phyloP scores from a whole-genome alignment of 2,113 vertebrate species.

The Monopterus albus region DNA sequence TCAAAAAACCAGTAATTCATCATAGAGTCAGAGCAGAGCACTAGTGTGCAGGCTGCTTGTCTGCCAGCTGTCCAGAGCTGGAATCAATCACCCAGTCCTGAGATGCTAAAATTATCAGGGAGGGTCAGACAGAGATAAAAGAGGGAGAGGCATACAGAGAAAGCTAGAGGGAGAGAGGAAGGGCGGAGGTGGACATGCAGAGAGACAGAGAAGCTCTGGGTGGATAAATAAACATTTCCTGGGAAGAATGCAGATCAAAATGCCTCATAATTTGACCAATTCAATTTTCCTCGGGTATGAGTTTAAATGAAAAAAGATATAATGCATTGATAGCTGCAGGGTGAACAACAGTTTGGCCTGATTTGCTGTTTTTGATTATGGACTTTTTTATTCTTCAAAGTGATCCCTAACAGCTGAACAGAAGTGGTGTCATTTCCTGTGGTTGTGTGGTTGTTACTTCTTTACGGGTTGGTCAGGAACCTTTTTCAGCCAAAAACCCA shows the following conservation, averaged over 20 bases:
- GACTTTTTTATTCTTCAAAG: conserved; percentile 29
- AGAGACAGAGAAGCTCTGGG: conserved; percentile 21
- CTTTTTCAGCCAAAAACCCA: conserved; percentile 17
- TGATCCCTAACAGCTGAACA: conserved; percentile 30
- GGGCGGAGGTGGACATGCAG: conserved; percentile 29
- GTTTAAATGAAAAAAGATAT: conserved; percentile 16
- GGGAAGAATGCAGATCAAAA: conserved; percentile 33
- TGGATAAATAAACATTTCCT: conserved; percentile 50
- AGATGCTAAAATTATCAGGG: conserved; percentile 68
- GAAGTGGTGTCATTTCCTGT: conserved; percentile 41
- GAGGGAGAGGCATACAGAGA: conserved; percentile 40
- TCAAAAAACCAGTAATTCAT: conserved; percentile 79
- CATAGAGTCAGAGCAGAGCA: conserved; percentile 67
- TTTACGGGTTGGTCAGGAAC: background rate
- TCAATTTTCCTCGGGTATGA: conserved; percentile 13
- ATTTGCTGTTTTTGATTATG: conserved; percentile 7
- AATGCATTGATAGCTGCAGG: background rate
- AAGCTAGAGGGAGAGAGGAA: conserved; percentile 19
- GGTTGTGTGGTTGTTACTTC: conserved; percentile 28
- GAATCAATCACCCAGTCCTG: conserved; percentile 80
- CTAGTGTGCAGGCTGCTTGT: conserved; percentile 55
- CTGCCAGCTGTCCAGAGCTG: conserved; percentile 71
- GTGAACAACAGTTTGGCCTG: too few relatives aligned
- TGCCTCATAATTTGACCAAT: conserved; percentile 8
- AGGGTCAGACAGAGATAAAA: conserved; percentile 50